These are phyloP conservation scores for Tiliacea citrago DNA, from an alignment of 2,888 invertebrate genomes.

Conservation along the genomic window DNA sequence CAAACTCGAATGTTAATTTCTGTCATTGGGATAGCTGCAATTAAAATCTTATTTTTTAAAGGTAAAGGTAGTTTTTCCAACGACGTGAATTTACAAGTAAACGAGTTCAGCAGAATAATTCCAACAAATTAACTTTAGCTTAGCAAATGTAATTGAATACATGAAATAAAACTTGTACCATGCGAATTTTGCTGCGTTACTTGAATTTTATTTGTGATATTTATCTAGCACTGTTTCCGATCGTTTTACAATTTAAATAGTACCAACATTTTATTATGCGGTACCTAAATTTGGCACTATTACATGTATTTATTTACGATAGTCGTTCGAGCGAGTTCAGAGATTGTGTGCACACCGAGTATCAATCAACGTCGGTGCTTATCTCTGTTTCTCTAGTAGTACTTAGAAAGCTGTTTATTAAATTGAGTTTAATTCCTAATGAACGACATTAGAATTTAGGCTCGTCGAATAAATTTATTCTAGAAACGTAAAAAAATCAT, in stretches of 20 bases:
- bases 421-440: slow-evolving; percentile 16
- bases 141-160: slow-evolving; percentile 40
- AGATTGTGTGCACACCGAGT: slow-evolving; percentile 26
- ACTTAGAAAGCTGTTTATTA: background rate
- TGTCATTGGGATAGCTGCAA: slow-evolving; percentile 13
- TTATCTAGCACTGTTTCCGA: slow-evolving; percentile 14
- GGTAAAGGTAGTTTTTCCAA: slow-evolving; percentile 26
- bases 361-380: slow-evolving; percentile 53
- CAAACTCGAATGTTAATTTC: slow-evolving; percentile 16
- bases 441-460: no score
- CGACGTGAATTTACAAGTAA: slow-evolving; percentile 17
- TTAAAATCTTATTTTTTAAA: slow-evolving; percentile 36
- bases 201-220: slow-evolving; percentile 4
- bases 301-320: slow-evolving; percentile 10
- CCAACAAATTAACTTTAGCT: slow-evolving; percentile 20
- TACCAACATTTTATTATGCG: no score
- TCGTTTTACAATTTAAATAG: slow-evolving; percentile 31
- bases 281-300: slow-evolving; percentile 34
- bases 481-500: background rate
- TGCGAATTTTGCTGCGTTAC: slow-evolving; percentile 3
- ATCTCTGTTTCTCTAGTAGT: slow-evolving; percentile 28
- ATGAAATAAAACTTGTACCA: slow-evolving; percentile 38
- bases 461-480: slow-evolving; percentile 6
- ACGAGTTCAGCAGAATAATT: slow-evolving; percentile 40
- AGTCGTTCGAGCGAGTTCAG: slow-evolving; percentile 14